Conservation (phyloP, 2,113 vertebrate species). For the Uropsilus gracilis region DNA sequence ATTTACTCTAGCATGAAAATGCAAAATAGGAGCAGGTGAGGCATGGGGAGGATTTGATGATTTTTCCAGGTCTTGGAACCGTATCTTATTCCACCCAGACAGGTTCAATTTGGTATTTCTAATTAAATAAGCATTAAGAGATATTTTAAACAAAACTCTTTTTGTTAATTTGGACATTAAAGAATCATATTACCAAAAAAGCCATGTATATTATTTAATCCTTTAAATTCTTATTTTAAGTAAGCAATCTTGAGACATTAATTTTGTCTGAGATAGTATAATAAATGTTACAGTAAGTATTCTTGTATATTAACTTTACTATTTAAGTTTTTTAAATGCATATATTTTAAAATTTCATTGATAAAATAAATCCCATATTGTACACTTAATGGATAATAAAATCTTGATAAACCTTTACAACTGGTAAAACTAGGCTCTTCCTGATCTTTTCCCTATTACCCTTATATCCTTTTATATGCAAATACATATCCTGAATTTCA, state of each 20-base stretch:
- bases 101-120: background rate
- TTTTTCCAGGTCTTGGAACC: background rate
- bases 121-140: constrained; percentile 14
- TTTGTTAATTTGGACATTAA: background rate
- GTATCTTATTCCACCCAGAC: background rate
- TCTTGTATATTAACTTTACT: background rate
- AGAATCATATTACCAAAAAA: background rate
- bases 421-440: background rate
- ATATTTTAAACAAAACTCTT: background rate
- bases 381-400: background rate
- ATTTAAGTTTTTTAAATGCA: background rate
- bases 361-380: background rate
- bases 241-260: background rate
- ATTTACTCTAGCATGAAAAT: background rate
- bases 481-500: background rate
- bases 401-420: background rate
- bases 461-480: background rate
- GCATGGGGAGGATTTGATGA: background rate
- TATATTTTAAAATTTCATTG: background rate
- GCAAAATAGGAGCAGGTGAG: background rate
- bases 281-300: background rate
- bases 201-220: background rate
- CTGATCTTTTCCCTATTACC: accelerated
- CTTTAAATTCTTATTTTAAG: constrained; percentile 13
- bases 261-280: background rate